A percentile compares a stretch with the other conserved stretches of the same genome.
These are phyloP conservation scores for Telenomus remus DNA, from an alignment of 1,140 invertebrate genomes.

Conservation along the genomic window DNA sequence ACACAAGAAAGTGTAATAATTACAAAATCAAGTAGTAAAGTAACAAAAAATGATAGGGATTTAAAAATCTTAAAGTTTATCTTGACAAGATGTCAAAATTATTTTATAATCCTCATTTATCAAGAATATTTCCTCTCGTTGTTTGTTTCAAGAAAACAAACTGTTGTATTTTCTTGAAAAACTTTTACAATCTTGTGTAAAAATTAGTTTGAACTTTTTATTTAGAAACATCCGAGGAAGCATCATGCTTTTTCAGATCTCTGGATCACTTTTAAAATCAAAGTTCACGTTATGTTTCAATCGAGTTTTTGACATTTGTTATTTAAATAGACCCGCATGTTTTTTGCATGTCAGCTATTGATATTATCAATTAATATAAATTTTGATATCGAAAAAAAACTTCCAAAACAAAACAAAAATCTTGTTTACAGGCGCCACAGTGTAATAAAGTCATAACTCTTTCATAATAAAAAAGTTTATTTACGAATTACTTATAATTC, in stretches of 20 bases:
- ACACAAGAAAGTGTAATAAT: neutral
- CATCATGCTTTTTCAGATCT: too few species aligned
- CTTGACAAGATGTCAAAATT: too few species aligned
- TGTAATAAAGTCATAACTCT: neutral
- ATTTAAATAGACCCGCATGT: slow-evolving; percentile 24
- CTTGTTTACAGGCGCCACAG: neutral
- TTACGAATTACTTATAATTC: slow-evolving; percentile 41
- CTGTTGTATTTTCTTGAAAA: too few species aligned
- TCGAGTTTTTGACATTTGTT: slow-evolving; percentile 31
- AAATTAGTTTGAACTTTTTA: too few species aligned
- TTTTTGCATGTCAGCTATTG: slow-evolving; percentile 9
- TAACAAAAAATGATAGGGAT: too few species aligned
- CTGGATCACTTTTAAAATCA: too few species aligned
- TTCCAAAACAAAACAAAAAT: neutral
- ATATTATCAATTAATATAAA: slow-evolving; percentile 15
- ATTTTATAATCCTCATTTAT: too few species aligned
- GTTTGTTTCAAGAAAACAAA: too few species aligned
- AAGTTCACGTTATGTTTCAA: slow-evolving; percentile 26
- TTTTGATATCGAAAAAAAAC: neutral
- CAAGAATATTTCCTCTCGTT: too few species aligned
- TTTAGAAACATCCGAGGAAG: too few species aligned
- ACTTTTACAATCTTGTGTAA: too few species aligned
- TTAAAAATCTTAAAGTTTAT: too few species aligned
- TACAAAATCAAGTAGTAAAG: slow-evolving; percentile 11
- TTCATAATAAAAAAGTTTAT: slow-evolving; percentile 53